Conservation (phyloP, 2,113 vertebrate genomes). For the Odocoileus virginianus region DNA sequence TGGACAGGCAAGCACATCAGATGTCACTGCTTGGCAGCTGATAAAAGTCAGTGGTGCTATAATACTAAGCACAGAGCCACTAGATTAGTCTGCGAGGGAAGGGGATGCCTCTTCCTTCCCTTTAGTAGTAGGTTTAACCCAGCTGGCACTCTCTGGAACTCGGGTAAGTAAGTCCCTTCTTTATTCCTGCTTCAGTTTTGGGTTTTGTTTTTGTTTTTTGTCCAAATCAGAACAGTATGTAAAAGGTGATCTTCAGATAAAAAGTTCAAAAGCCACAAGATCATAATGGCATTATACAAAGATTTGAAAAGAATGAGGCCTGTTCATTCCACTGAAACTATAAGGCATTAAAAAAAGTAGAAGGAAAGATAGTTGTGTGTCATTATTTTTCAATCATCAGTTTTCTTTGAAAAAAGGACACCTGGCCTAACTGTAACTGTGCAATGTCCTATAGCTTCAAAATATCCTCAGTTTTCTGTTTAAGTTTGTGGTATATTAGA, state of each 20-base stretch:
- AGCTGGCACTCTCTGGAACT: conserved; percentile 59
- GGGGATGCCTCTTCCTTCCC: conserved; percentile 65
- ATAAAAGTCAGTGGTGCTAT: conserved; percentile 72
- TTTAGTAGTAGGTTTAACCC: conserved; percentile 53
- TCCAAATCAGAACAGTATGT: neutral
- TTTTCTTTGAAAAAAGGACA: conserved; percentile 34
- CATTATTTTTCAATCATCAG: conserved; percentile 31
- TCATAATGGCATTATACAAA: conserved; percentile 1
- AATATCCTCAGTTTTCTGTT: neutral
- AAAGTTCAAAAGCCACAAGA: neutral
- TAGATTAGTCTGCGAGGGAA: conserved; percentile 58
- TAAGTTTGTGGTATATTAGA: neutral
- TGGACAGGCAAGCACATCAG: conserved; percentile 69
- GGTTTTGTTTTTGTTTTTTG: conserved; percentile 21
- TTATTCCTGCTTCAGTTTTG: conserved; percentile 25
- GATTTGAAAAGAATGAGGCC: neutral
- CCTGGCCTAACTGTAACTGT: conserved; percentile 24
- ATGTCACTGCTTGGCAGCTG: conserved; percentile 80
- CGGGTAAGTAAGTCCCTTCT: conserved; percentile 76
- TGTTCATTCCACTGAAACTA: neutral
- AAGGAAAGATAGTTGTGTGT: neutral
- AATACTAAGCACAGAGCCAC: conserved; percentile 69
- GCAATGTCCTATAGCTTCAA: neutral
- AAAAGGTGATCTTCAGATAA: conserved; percentile 41
- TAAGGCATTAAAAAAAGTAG: neutral